phyloP scores from a whole-genome alignment of 2,797 vertebrate species.

The Pteropus rufus region DNA sequence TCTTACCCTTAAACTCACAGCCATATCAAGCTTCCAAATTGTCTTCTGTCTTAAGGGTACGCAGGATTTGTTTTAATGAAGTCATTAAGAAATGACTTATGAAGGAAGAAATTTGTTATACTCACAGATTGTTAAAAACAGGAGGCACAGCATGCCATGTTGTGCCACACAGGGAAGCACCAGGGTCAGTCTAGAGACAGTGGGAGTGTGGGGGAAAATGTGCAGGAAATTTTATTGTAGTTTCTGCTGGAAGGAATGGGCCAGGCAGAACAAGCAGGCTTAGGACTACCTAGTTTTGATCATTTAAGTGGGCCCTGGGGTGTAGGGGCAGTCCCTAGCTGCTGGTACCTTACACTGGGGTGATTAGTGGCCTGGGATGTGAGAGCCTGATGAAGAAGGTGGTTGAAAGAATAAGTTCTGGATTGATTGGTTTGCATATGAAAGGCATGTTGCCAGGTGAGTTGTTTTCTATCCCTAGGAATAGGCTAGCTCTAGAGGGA shows the following conservation, averaged over 20 bases:
- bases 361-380: background rate
- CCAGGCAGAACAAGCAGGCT: background rate
- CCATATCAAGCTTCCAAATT: background rate
- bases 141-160: background rate
- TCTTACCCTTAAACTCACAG: background rate
- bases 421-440: background rate
- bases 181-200: background rate
- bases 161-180: rapidly evolving
- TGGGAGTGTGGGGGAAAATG: background rate
- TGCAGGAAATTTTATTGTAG: background rate
- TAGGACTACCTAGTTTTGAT: background rate
- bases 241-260: background rate
- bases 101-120: background rate
- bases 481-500: background rate
- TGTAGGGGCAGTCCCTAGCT: background rate
- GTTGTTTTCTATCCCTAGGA: background rate
- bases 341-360: background rate
- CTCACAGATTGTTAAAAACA: background rate
- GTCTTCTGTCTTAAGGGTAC: background rate
- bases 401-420: rapidly evolving
- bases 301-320: background rate
- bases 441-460: background rate
- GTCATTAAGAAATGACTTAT: background rate
- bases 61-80: background rate
- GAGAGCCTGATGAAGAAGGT: background rate